Evolutionary conservation across 37 sponge, comb jelly and placozoan species (phyloP), one percentile per base, ranked within the genome.

Genomic region (Amphimedon queenslandica): DNA sequence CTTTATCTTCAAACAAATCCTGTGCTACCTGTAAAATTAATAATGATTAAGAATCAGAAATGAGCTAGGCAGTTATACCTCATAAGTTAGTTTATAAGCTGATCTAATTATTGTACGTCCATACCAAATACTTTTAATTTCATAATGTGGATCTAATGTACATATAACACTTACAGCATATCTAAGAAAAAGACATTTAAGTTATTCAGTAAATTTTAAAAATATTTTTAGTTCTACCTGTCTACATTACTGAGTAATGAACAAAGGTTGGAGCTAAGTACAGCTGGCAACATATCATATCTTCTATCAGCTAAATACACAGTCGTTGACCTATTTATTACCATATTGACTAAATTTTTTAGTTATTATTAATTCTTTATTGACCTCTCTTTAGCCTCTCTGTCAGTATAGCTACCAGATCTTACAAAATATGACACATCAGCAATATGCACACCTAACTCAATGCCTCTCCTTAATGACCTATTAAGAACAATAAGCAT

Each of bases 401-500:
- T 27, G 64, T 89, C 90, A 16, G 75, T 65, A 35, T 75, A 55
- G 24, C 72, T 78, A 28, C 77, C 85, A 27, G 88, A 51, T 21
- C 20, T 73, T 24, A 91, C 92, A 79, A 87, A 91, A 63, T 82
- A 65, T n/a, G 92, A 87, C 1, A 91, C 92, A 73, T 91, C 92
- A 67, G 92, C 87, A 40, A 91, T 91, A 80, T 91, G 92, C 20
- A 91, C 88, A 10, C 88, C 92, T 29, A 91, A 68, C 60, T 91
- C 88, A 24, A 75, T 55, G 23, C 88, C 92, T 42, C 74, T 40
- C 42, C 77, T 58, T 42, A 80, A 70, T 23, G 10, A 23, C 51
- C 55, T 70, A 42, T 70, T n/a, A n/a, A n/a, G n/a, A n/a, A n/a
- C n/a, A n/a, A n/a, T n/a, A n/a, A n/a, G n/a, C n/a, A n/a, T n/a